These are phyloP conservation scores for Trinorchestia longiramus DNA, from an alignment of 1,140 invertebrate species.

Conservation along the genomic window DNA sequence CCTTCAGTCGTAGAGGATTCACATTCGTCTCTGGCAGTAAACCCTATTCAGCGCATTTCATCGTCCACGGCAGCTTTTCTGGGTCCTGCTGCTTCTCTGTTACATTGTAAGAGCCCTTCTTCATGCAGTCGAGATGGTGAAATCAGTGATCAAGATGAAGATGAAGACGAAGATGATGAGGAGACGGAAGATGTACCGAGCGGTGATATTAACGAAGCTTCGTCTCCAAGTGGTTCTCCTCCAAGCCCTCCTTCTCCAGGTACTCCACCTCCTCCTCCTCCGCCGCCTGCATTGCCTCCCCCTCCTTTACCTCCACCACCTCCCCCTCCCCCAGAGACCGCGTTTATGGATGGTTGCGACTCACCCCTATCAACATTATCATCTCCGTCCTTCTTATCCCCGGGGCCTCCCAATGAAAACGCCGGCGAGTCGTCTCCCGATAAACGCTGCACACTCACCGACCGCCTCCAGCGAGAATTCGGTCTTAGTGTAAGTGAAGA, in stretches of 20 bases:
- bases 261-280: conserved; percentile 54
- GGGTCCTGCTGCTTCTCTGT: background rate
- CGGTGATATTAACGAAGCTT: conserved; percentile 35
- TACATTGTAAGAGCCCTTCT: background rate
- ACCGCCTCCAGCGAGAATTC: conserved; percentile 30
- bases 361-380: conserved; percentile 37
- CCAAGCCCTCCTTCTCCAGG: conserved; percentile 53
- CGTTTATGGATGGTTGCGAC: background rate
- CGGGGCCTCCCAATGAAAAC: background rate
- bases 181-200: conserved; percentile 20
- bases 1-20: background rate
- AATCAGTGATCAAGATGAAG: background rate
- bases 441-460: background rate
- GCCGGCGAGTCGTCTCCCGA: background rate
- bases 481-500: conserved; percentile 24
- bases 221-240: conserved; percentile 40
- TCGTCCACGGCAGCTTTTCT: background rate
- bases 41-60: background rate
- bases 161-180: conserved; percentile 26
- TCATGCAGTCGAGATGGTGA: background rate
- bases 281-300: conserved; percentile 9
- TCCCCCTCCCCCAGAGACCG: background rate
- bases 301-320: conserved; percentile 12
- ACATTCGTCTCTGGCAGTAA: background rate
- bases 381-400: conserved; percentile 44